Evolutionary conservation across 1,140 invertebrate species (phyloP).

Genomic region (Phymastichus coffea): DNA sequence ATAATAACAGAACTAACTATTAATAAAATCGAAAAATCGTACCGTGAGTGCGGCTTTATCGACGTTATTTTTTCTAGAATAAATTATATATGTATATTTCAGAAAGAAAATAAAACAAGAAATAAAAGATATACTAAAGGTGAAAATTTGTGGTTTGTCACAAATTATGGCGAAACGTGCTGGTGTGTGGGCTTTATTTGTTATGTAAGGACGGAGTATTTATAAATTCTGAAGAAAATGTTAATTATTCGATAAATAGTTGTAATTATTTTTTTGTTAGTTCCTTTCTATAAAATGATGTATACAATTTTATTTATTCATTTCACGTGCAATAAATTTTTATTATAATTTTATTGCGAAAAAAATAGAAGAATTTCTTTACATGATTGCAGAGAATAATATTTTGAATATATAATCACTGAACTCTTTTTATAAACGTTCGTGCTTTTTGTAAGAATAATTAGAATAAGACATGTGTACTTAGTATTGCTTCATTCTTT

Average conservation of each 20-base stretch:
- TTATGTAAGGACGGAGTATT: too few relatives aligned
- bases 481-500: constrained; percentile 9
- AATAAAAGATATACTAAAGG: not conserved
- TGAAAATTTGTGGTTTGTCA: constrained; percentile 10
- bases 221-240: too few relatives aligned
- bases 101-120: constrained; percentile 12
- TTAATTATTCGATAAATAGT: too few relatives aligned
- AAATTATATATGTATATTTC: constrained; percentile 36
- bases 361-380: too few relatives aligned
- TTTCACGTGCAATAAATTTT: too few relatives aligned
- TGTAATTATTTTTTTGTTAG: too few relatives aligned
- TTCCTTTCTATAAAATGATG: too few relatives aligned
- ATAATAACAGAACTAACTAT: constrained; percentile 24
- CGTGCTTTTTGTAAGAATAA: constrained; percentile 21
- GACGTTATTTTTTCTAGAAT: constrained; percentile 52
- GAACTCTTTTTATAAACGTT: too few relatives aligned
- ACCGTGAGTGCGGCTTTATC: not conserved
- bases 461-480: constrained; percentile 6
- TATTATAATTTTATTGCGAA: too few relatives aligned
- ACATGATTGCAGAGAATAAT: too few relatives aligned
- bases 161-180: constrained; percentile 25
- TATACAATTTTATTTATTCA: too few relatives aligned
- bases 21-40: constrained; percentile 9
- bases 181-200: constrained; percentile 1
- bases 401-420: too few relatives aligned